Evolutionary conservation across 2,888 invertebrate species (phyloP).

Genomic region (Cordilura impudica): DNA sequence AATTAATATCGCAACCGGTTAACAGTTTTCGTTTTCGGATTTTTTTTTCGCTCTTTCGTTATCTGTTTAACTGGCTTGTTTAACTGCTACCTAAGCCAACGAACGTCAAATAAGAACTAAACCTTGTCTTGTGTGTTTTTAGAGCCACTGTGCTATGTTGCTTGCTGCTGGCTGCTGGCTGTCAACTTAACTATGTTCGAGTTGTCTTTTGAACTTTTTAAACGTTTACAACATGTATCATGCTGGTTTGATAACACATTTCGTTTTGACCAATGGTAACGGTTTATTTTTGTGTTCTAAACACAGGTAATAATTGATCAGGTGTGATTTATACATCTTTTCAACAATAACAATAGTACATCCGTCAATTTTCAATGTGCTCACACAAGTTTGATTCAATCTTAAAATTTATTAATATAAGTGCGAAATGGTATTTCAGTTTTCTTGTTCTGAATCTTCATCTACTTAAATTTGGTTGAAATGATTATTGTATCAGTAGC

Average conservation of each 20-base stretch:
- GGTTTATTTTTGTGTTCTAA: constrained; percentile 28
- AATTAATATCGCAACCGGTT: constrained; percentile 47
- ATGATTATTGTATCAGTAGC: too few relatives aligned
- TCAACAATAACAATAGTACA: background rate
- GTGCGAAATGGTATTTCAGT: too few relatives aligned
- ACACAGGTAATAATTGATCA: background rate
- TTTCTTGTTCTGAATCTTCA: too few relatives aligned
- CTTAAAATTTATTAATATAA: too few relatives aligned
- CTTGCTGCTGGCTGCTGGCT: background rate
- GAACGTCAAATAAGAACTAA: constrained; percentile 65
- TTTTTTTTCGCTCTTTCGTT: background rate
- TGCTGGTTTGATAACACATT: background rate
- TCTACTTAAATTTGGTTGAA: too few relatives aligned
- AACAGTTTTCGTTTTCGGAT: constrained; percentile 50
- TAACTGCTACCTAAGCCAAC: constrained; percentile 56
- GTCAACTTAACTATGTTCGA: background rate
- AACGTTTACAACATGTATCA: constrained; percentile 2
- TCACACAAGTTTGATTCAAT: background rate
- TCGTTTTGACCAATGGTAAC: constrained; percentile 44
- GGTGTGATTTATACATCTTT: background rate
- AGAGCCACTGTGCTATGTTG: constrained; percentile 35
- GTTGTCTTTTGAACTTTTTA: background rate
- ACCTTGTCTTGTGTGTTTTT: constrained; percentile 49
- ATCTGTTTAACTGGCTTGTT: background rate
- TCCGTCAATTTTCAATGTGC: background rate